phyloP scores from a whole-genome alignment of 2,113 vertebrate species.

The Gallinago media region DNA sequence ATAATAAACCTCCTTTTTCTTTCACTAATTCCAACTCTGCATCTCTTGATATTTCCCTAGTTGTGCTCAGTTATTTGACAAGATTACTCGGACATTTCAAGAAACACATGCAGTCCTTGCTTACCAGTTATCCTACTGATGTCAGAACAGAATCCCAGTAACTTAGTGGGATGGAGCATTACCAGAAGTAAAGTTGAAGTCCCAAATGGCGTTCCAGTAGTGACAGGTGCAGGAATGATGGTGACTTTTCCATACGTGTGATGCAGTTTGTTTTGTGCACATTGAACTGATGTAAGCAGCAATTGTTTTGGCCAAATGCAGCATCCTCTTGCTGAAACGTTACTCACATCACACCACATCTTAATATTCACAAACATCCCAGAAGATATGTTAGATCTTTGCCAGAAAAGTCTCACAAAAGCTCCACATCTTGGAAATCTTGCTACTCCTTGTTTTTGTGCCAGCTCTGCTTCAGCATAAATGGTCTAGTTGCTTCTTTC shows the following conservation, averaged over 20 bases:
- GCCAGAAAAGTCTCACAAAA: not conserved
- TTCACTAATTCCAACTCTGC: not conserved
- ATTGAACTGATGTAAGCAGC: not conserved
- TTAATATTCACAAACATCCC: not conserved
- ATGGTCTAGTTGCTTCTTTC: not conserved
- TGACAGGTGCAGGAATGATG: not conserved
- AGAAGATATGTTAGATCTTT: not conserved
- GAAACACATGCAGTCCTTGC: fast-evolving
- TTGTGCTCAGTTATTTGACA: not conserved
- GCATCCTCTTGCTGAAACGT: not conserved
- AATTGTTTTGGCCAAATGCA: not conserved
- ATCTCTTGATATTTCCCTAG: not conserved
- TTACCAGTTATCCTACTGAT: not conserved
- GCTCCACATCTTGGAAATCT: not conserved
- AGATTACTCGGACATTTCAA: not conserved
- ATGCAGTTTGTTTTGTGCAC: not conserved
- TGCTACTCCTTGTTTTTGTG: not conserved
- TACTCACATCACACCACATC: not conserved
- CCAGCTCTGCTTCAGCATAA: not conserved
- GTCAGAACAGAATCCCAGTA: not conserved
- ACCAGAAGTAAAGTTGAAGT: not conserved
- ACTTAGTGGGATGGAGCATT: not conserved
- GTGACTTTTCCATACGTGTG: not conserved
- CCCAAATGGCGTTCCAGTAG: not conserved
- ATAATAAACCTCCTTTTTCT: not conserved